Conservation (phyloP, 2,797 vertebrate genomes). For the Melanogrammus aeglefinus region DNA sequence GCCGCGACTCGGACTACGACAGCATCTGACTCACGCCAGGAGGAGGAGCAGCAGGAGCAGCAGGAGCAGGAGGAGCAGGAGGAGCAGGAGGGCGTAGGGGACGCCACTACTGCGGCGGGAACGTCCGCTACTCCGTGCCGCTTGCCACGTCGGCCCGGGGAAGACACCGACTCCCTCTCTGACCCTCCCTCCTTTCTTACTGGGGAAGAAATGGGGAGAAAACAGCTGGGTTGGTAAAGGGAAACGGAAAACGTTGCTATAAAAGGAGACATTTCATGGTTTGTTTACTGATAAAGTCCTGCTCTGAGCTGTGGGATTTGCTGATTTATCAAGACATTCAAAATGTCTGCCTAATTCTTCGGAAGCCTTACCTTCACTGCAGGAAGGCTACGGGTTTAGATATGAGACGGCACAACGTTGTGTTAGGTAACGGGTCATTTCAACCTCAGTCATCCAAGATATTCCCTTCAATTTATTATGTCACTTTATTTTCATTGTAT, state of each 20-base stretch:
- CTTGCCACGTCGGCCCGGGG: background rate
- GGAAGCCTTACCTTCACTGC: background rate
- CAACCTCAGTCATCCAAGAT: background rate
- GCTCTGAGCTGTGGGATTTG: background rate
- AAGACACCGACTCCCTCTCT: background rate
- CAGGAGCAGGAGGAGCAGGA: background rate
- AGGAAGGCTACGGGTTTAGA: background rate
- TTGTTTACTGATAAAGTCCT: background rate
- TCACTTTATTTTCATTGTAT: background rate
- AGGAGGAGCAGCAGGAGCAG: background rate
- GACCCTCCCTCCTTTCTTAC: background rate
- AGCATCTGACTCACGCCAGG: conserved; percentile 72
- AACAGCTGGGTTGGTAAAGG: background rate
- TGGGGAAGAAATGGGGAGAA: background rate
- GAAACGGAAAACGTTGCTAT: background rate
- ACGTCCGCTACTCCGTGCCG: background rate
- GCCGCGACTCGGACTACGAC: conserved; percentile 79
- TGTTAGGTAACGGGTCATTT: background rate
- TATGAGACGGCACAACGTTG: background rate
- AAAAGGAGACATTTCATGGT: background rate
- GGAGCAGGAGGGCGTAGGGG: background rate
- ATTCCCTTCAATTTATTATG: background rate
- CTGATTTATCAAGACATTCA: background rate
- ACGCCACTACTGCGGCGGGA: background rate
- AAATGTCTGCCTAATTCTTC: background rate